Base-by-base conservation (phyloP, 2,113 vertebrate species). In the Clarias macrocephalus region DNA sequence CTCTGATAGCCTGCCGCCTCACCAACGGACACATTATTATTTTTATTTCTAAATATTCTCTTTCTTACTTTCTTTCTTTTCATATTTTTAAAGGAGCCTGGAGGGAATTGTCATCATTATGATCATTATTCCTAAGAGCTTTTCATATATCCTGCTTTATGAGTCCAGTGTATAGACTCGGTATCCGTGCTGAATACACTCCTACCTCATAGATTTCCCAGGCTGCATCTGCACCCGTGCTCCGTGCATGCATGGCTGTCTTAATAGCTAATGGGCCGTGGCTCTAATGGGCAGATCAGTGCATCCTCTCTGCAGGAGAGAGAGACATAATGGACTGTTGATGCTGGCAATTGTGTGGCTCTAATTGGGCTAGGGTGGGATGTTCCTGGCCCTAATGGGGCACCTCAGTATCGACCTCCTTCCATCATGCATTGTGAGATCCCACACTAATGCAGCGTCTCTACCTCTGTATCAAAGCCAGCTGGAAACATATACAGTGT, bases 231-330 rank as follows among this genome's bases (percentile, higher is more conserved):
- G 86, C 86, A 87, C 86, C 81, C 72, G 25, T 87, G 86, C 81
- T 87, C 86, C 30, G 28, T 79, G 81, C 73, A 77, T 83, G 60
- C 86, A 83, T 83, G 73, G 81, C 86, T 82, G 86, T 84, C 86
- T 84, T 87, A 82, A 83, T 83, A 79, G 82, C 86, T 90, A 92
- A 91, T 90, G 88, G 92, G 92, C 91, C 89, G 91, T 91, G 88
- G 88, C 89, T 89, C 91, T 94, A 94, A 95, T 94, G 93, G 94
- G 89, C 88, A 90, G 89, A 93, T 92, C 92, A 82, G 84, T 93
- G 90, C 90, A 92, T 91, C 93, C 91, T 93, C 92, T 91, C 91
- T 76, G 91, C 92, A 93, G 92, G 82, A 92, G 92, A 84, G 86
- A 90, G 70, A 88, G 87, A 90, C 77, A 86, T 94, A 94, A 95